Conservation (phyloP, 37 sponge, comb jelly and placozoan species). For the Spongilla lacustris region DNA sequence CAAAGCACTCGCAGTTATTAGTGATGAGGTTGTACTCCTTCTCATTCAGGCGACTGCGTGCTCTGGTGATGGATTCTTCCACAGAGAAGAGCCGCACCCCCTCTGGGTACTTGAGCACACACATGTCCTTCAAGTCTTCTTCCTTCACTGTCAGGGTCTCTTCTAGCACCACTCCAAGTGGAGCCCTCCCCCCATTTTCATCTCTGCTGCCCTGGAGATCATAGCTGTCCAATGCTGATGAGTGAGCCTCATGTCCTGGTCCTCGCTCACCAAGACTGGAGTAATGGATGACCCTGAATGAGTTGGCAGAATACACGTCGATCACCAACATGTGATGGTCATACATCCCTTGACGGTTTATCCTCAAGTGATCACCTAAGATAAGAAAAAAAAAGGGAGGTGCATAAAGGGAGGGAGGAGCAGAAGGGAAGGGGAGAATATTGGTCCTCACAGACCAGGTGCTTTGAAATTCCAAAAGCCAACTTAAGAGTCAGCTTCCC, state of each 20-base stretch:
- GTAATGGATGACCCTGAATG: neutral
- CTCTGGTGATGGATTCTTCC: neutral
- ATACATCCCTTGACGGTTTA: neutral
- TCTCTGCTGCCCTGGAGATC: neutral
- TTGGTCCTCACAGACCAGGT: neutral
- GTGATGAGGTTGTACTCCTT: neutral
- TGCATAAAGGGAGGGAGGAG: neutral
- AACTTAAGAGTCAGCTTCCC: too few relatives aligned
- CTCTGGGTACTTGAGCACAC: neutral
- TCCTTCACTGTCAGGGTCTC: neutral
- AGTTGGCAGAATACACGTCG: neutral
- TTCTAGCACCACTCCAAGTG: neutral
- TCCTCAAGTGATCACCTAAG: neutral
- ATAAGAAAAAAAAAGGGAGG: neutral
- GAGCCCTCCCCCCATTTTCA: neutral
- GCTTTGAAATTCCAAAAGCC: too few relatives aligned
- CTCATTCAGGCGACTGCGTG: neutral
- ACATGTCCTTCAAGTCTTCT: neutral
- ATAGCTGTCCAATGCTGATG: neutral
- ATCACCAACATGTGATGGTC: neutral
- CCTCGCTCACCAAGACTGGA: neutral
- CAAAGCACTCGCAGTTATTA: neutral
- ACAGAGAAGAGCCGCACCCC: neutral
- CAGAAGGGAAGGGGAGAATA: neutral
- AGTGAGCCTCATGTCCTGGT: neutral